These are phyloP conservation scores for Cryptomyrus ogoouensis DNA, from an alignment of 2,113 vertebrate genomes.

Conservation along the genomic window DNA sequence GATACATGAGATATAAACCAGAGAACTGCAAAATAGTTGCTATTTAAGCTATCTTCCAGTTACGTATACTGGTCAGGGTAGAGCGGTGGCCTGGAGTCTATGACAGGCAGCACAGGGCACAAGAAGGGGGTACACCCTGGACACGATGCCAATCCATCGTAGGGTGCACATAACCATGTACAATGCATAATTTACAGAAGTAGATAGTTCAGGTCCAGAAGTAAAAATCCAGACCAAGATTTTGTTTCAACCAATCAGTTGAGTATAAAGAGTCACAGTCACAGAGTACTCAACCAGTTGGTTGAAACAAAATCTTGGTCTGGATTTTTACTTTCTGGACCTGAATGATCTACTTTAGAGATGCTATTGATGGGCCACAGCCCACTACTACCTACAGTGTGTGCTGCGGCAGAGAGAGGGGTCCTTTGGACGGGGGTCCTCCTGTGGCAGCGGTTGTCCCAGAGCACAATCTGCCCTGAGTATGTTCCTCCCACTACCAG, in stretches of 20 bases:
- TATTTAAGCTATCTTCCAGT: not conserved
- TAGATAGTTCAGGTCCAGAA: not conserved
- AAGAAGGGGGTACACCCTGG: not conserved
- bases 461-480: slow-evolving; percentile 92
- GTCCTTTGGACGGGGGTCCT: slow-evolving; percentile 78
- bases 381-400: slow-evolving; percentile 58
- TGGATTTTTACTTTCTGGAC: not conserved
- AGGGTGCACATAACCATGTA: not conserved
- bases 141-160: not conserved
- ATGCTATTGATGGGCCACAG: not conserved
- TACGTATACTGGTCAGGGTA: not conserved
- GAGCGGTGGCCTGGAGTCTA: not conserved
- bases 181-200: not conserved
- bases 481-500: slow-evolving; percentile 90
- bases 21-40: not conserved
- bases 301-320: not conserved
- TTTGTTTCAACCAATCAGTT: not conserved
- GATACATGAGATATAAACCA: not conserved
- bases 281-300: not conserved
- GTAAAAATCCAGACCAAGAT: not conserved
- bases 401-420: slow-evolving; percentile 72
- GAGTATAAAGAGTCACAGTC: not conserved
- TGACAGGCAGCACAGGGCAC: not conserved
- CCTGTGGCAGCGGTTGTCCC: slow-evolving; percentile 95
- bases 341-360: not conserved